Evolutionary conservation across 2,797 vertebrate species (phyloP), one percentile per base, ranked within the genome.

Genomic region (Lutjanus campechanus): DNA sequence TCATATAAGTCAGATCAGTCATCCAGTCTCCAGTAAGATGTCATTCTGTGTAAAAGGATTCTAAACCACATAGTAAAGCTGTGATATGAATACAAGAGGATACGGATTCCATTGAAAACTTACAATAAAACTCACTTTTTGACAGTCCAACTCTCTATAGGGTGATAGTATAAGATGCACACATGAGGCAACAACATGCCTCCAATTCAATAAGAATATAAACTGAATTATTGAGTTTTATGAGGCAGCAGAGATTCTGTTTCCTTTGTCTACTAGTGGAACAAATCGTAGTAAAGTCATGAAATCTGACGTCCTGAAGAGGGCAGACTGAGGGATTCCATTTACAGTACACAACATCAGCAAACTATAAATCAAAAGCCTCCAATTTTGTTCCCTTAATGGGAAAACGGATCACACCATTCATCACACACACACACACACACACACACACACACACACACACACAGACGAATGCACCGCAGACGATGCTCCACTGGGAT

Each of bases 301-400:
- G 36, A 51, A 71, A 51, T 77, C 43, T 69, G 47, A 7, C 8
- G 41, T 85, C 69, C 71, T 70, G 69, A 47, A 55, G 59, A 81
- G 77, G 78, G 54, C 78, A 85, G 65, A 67, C 69, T 53, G 71
- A 85, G 76, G 67, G 81, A 83, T 74, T 51, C 78, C 65, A 73
- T 86, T 85, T 76, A 80, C 56, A 69, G 78, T 63, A 8, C 22
- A 56, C 53, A 77, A 55, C 22, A 53, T 25, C 80, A 70, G 71
- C 73, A 85, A 79, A 76, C 74, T 75, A 76, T 90, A 83, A 88
- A 91, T 91, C 89, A 83, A 64, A 79, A 76, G 73, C 79, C 64
- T 78, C 66, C 76, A 71, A 50, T 87, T 76, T 69, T 51, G 64
- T 67, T 53, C 69, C 75, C 53, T 56, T 91, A 86, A 81, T 86